Conservation (phyloP, 2,797 vertebrate species). For the Rhabdomys pumilio region DNA sequence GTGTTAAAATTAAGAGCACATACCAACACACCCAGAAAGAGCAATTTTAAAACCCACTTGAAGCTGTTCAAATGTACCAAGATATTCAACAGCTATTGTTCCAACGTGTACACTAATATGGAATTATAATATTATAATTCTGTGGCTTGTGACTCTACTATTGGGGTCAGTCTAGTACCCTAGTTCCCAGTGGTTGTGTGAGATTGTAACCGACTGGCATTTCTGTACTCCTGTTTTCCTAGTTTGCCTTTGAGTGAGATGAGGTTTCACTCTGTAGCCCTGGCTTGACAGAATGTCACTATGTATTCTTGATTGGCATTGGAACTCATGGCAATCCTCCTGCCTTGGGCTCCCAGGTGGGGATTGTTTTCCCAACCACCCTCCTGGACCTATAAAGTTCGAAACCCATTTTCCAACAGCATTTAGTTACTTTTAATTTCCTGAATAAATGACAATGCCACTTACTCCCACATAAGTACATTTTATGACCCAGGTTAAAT, state of each 20-base stretch:
- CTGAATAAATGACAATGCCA: background rate
- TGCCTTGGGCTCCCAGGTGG: background rate
- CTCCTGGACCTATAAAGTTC: background rate
- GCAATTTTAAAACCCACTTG: background rate
- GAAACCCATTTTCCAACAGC: background rate
- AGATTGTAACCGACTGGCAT: background rate
- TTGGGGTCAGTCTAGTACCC: too few relatives aligned
- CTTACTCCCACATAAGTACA: background rate
- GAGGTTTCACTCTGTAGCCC: background rate
- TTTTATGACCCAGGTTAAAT: slow-evolving; percentile 1
- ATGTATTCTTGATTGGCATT: background rate
- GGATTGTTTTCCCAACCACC: background rate
- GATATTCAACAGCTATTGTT: background rate
- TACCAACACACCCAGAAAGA: background rate
- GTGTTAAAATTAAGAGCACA: background rate
- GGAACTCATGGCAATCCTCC: background rate
- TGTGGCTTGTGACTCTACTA: background rate
- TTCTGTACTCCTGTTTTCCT: background rate
- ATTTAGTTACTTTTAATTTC: background rate
- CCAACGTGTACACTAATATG: background rate
- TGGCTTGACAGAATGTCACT: background rate
- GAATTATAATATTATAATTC: too few relatives aligned
- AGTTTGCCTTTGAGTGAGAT: background rate
- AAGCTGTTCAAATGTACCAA: background rate
- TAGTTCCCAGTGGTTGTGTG: background rate